phyloP scores from a whole-genome alignment of 2,797 vertebrate genomes.

The Diplodus sargus region DNA sequence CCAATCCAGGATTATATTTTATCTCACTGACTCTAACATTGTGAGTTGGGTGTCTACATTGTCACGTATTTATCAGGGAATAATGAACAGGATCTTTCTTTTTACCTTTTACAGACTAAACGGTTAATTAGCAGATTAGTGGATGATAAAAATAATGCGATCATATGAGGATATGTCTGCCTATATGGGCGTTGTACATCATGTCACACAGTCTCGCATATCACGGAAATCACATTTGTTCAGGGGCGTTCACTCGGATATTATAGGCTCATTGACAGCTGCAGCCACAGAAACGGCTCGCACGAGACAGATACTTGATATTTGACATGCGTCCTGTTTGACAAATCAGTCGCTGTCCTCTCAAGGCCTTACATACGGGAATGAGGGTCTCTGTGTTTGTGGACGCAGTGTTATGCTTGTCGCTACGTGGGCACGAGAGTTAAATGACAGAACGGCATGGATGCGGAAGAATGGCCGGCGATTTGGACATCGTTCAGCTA shows the following conservation, averaged over 20 bases:
- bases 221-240: constrained; percentile 11
- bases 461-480: constrained; percentile 29
- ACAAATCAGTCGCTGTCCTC: constrained; percentile 1
- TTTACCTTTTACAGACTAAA: too few species aligned
- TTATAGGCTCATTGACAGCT: constrained; percentile 1
- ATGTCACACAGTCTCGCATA: not conserved
- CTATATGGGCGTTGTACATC: not conserved
- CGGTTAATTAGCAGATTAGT: too few species aligned
- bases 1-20: too few species aligned
- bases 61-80: too few species aligned
- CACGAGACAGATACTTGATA: not conserved
- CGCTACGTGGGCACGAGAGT: constrained; percentile 21
- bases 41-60: too few species aligned
- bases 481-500: constrained; percentile 25
- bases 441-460: constrained; percentile 10
- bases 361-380: not conserved
- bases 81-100: too few species aligned
- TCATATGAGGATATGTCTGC: not conserved
- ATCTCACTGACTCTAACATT: too few species aligned
- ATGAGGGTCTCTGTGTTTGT: constrained; percentile 9
- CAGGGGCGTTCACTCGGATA: not conserved
- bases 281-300: not conserved
- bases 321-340: not conserved
- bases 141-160: too few species aligned
- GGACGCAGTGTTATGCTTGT: constrained; percentile 29